Evolutionary conservation across 1,140 invertebrate species (phyloP), one percentile per base, ranked within the genome.

Genomic region (Calephelis nemesis): DNA sequence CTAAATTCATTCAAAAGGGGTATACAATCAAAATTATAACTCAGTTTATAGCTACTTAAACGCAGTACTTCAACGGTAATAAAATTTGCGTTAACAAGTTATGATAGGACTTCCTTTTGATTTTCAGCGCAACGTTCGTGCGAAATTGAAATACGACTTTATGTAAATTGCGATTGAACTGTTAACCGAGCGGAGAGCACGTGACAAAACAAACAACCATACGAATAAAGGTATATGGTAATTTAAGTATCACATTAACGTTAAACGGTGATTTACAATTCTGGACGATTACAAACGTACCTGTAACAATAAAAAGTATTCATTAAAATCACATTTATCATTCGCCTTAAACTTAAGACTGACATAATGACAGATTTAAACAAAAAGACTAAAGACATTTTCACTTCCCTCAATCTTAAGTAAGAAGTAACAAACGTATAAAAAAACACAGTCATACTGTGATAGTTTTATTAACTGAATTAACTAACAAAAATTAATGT

Each of bases 111-210:
- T 70, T 66, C 63, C 67, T 65, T 73, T 74, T 77, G 79, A 85
- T 84, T 87, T 84, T 88, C 84, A 87, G 80, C 76, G 83, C 81
- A 72, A 72, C 74, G 73, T 65, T 75, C 74, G 80, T 63, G 80
- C 74, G 69, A 85, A 84, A 73, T 82, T 85, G 79, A 86, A 87
- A 80, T 84, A 82, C 79, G 79, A 86, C 84, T 85, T 82, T 86
- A 87, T 83, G 76, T 76, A 72, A 80, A 89, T 82, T 69, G 68
- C 50, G 63, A 77, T 87, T 85, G 78, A 87, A 84, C 75, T 78
- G 81, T 82, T 82, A 82, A 83, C 85, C 77, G 83, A 68, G 72
- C 79, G 79, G 75, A 74, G 70, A 71, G 68, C 75, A 78, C 77
- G 74, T 80, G 79, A 78, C 79, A 80, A 80, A 81, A 79, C 81